phyloP scores from a whole-genome alignment of 2,888 invertebrate species.

The Boloria selene region DNA sequence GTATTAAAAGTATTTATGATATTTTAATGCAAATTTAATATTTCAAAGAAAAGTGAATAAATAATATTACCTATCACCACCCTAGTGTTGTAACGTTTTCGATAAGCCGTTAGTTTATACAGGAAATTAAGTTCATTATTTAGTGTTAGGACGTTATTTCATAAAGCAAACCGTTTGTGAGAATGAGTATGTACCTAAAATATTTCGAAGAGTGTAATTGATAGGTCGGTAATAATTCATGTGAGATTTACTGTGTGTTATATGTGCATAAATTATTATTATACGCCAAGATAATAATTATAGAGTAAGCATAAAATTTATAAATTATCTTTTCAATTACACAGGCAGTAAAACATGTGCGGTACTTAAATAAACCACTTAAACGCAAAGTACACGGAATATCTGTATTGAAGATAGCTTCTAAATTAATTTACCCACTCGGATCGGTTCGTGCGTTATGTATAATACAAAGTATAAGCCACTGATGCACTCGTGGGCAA shows the following conservation, averaged over 20 bases:
- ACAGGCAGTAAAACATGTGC: constrained; percentile 39
- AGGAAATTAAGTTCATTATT: too few species aligned
- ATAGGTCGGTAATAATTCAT: constrained; percentile 1
- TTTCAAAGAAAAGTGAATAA: too few species aligned
- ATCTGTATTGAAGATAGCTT: constrained; percentile 43
- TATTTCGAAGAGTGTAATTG: constrained; percentile 6
- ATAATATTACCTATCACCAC: too few species aligned
- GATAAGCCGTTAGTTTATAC: too few species aligned
- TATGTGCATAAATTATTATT: constrained; percentile 25
- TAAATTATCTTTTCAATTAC: constrained; percentile 37
- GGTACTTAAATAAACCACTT: constrained; percentile 41
- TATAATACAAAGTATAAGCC: constrained; percentile 76
- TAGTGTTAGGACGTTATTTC: not conserved
- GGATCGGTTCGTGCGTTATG: constrained; percentile 67
- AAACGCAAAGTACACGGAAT: constrained; percentile 37
- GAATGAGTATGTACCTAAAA: not conserved
- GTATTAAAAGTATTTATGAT: too few species aligned
- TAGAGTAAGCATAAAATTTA: constrained; percentile 25
- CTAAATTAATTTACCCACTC: constrained; percentile 68
- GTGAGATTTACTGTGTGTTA: constrained; percentile 4
- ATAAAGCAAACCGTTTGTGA: not conserved
- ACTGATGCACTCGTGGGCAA: constrained; percentile 69
- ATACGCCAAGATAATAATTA: constrained; percentile 27
- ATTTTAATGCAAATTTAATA: too few species aligned
- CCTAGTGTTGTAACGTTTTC: too few species aligned